Conservation (phyloP, 2,888 invertebrate genomes). For the Barypeithes pellucidus region DNA sequence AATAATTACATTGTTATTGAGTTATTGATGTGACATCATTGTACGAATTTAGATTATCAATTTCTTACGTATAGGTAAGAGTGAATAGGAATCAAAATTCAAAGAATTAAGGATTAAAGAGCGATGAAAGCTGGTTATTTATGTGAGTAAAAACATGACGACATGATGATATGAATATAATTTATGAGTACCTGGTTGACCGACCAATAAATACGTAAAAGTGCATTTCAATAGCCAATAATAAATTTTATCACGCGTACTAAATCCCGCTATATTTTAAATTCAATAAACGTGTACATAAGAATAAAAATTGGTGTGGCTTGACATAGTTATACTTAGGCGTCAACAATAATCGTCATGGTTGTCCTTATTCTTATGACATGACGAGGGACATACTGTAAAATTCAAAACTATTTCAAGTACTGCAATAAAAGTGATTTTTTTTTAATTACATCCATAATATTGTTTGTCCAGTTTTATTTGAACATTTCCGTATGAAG, state of each 20-base stretch:
- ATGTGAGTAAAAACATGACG: neutral
- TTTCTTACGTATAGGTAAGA: neutral
- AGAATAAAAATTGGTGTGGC: neutral
- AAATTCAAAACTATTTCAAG: too few relatives aligned
- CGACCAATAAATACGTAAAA: constrained; percentile 5
- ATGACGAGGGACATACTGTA: too few relatives aligned
- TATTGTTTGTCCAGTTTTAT: too few relatives aligned
- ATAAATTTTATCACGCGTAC: constrained; percentile 37
- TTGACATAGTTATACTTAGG: neutral
- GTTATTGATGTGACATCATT: too few relatives aligned
- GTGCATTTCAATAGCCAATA: constrained; percentile 17
- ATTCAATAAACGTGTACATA: constrained; percentile 20
- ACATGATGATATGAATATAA: neutral
- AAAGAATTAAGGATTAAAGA: neutral
- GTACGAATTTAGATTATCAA: neutral
- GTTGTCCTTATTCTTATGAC: too few relatives aligned
- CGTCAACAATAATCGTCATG: neutral
- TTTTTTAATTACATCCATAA: too few relatives aligned
- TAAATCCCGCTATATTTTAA: constrained; percentile 39
- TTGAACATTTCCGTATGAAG: too few relatives aligned
- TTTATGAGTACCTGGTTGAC: constrained; percentile 16
- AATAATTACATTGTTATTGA: too few relatives aligned
- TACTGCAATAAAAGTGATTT: too few relatives aligned
- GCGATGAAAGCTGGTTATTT: neutral
- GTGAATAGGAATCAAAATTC: neutral